A percentile compares a stretch with the other conserved stretches of the same genome.
Conservation (phyloP, 2,797 vertebrate species). For the Natrix natrix region DNA sequence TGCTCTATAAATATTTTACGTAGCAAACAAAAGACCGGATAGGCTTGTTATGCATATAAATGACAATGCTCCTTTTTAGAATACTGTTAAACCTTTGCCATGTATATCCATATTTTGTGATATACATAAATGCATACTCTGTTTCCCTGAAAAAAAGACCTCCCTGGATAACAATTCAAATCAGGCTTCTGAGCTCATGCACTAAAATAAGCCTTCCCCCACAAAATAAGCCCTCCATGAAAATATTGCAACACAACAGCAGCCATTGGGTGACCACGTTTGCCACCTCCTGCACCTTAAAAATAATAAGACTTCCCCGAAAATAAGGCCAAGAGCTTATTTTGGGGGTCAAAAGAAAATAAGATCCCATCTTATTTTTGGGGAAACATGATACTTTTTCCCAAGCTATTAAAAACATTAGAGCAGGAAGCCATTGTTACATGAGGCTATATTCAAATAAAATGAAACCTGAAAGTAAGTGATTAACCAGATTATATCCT, state of each 20-base stretch:
- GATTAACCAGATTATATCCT: constrained; percentile 52
- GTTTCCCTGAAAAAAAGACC: no score
- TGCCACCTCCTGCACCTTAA: no score
- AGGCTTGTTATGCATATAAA: constrained; percentile 50
- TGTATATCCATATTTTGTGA: constrained; percentile 43
- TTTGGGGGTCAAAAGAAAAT: no score
- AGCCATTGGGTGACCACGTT: no score
- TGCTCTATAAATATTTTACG: constrained; percentile 38
- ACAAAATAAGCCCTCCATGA: no score
- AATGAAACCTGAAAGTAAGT: constrained; percentile 55
- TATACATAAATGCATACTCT: neutral
- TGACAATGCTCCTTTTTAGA: constrained; percentile 48
- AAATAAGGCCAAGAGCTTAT: no score
- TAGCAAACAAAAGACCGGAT: constrained; percentile 39
- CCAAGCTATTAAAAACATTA: constrained; percentile 42
- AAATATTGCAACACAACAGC: no score
- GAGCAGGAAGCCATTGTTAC: constrained; percentile 43
- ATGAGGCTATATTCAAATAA: constrained; percentile 42
- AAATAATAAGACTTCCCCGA: no score
- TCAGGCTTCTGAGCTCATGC: no score
- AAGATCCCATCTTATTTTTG: no score
- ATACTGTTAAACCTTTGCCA: constrained; percentile 51
- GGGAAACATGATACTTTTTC: neutral
- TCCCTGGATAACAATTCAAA: no score
- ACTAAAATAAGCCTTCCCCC: no score